Evolutionary conservation across 2,797 vertebrate species (phyloP).

Genomic region (Paguma larvata): DNA sequence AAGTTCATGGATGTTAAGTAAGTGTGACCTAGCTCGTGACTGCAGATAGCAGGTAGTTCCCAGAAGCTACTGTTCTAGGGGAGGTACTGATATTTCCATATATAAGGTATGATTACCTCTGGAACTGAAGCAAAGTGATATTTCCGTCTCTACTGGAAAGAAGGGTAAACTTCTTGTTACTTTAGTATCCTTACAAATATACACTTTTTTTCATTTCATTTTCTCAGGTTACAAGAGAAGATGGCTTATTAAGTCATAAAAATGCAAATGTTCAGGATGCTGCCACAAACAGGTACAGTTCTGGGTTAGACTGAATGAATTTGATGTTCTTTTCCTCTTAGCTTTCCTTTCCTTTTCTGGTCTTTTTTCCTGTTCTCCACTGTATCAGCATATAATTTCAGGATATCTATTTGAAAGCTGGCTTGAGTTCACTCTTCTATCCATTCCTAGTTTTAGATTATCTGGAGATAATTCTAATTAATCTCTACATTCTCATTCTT

Average conservation of each 20-base stretch:
- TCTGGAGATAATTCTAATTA: conserved; percentile 34
- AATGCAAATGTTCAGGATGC: conserved; percentile 92
- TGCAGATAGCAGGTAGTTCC: not conserved
- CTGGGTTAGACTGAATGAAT: not conserved
- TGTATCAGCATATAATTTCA: not conserved
- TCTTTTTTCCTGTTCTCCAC: not conserved
- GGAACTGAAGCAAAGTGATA: conserved; percentile 39
- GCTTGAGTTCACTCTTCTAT: not conserved
- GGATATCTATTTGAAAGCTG: not conserved
- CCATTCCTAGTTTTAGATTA: not conserved
- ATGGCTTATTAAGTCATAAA: conserved; percentile 89
- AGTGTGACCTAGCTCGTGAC: not conserved
- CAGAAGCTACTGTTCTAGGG: not conserved
- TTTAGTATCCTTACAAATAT: conserved; percentile 41
- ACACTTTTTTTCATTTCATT: conserved; percentile 66
- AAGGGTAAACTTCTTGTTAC: not conserved
- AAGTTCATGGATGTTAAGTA: not conserved
- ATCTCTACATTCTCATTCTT: not conserved
- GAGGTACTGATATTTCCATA: not conserved
- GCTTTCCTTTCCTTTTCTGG: not conserved
- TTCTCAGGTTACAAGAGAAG: conserved; percentile 90
- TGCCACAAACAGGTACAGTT: conserved; percentile 89
- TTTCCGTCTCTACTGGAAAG: not conserved
- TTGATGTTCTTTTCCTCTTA: not conserved
- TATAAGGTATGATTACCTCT: conserved; percentile 15